phyloP scores from a whole-genome alignment of 2,797 vertebrate genomes.

The Acropternis orthonyx region DNA sequence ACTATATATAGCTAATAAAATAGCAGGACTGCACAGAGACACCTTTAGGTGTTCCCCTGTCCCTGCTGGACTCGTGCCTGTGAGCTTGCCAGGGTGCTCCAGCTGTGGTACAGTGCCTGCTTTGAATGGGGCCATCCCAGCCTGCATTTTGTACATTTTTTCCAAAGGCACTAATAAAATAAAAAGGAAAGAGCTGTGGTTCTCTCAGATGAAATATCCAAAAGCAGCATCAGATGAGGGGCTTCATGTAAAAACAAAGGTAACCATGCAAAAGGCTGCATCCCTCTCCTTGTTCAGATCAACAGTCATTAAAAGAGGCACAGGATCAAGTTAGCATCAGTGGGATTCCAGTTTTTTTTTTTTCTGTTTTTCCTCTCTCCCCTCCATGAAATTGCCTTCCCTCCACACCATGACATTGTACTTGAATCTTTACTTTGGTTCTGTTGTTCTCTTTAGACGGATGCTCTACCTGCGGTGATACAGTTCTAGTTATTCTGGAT shows the following conservation, averaged over 20 bases:
- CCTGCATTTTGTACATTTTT: background rate
- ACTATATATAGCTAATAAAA: rapidly evolving
- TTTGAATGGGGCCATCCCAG: background rate
- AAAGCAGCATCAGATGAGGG: background rate
- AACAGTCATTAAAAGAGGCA: background rate
- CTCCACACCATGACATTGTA: background rate
- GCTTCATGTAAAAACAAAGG: background rate
- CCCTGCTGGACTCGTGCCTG: rapidly evolving
- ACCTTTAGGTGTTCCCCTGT: background rate
- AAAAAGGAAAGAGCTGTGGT: background rate
- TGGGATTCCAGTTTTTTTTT: background rate
- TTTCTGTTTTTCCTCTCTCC: background rate
- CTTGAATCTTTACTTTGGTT: background rate
- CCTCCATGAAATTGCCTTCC: background rate
- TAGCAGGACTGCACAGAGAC: background rate
- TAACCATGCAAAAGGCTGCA: background rate
- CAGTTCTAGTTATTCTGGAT: background rate
- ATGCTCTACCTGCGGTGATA: background rate
- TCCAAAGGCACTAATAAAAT: background rate
- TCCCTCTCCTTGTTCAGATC: background rate
- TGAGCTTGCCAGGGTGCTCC: background rate
- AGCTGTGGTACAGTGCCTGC: background rate
- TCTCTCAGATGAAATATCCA: background rate
- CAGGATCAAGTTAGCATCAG: rapidly evolving
- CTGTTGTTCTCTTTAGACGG: background rate